Evolutionary conservation across 2,113 vertebrate genomes (phyloP), one percentile per base, ranked within the genome.

Genomic region (Stigmatopora argus): DNA sequence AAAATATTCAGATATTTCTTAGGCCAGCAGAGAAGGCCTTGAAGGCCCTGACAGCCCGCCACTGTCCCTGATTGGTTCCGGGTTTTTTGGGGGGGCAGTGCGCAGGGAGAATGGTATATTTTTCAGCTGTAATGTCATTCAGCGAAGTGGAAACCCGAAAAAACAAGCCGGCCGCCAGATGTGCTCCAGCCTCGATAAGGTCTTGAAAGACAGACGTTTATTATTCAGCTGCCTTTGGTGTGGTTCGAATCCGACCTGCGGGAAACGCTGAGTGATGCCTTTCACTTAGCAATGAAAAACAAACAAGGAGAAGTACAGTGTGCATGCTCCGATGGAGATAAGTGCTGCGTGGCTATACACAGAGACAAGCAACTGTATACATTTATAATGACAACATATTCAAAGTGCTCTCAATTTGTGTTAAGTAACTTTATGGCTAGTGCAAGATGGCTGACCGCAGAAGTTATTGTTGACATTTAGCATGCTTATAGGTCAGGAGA

Each of bases 141-240:
- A 88, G 66, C 73, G 53, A 80, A 64, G 83, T 88, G 85, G 86
- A 88, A 85, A 89, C 79, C 80, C 26, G 23, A 21, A 55, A 34
- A 84, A 88, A 86, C 83, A 81, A 89, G 88, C 78, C 71, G 74
- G 81, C 87, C 84, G 82, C 85, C 91, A 92, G 88, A 92, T 90
- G 88, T 90, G 88, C 84, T 83, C 84, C 80, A 81, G 81, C 83
- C 87, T 82, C 77, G 86, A 90, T 87, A 83, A 78, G 70, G 78
- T 90, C 88, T 90, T 89, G 85, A 91, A 90, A 91, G 90, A 89
- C 87, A 85, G 85, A 85, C 85, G 83, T 89, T 90, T 90, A 91
- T 92, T 90, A 85, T 91, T 91, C 86, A 86, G 85, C 85, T 87
- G 85, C 83, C 85, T 84, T 89, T 86, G 81, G 80, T 86, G 82